Base-by-base conservation (phyloP, 2,888 invertebrate species). In the Synanthedon tipuliformis region DNA sequence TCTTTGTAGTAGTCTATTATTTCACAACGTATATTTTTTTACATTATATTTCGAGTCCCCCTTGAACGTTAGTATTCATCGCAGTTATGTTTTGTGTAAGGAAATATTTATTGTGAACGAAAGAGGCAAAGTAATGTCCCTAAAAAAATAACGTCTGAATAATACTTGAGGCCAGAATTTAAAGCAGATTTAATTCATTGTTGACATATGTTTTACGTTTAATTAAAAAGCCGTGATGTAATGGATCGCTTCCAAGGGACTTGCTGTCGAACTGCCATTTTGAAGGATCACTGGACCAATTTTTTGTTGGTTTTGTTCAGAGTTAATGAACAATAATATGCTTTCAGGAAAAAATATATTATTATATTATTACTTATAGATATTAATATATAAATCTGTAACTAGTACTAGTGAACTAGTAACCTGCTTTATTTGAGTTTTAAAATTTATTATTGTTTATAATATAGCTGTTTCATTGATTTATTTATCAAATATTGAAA, bases 1-100 rank as follows among this genome's bases (percentile, higher is more conserved):
- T 61, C 57, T 50, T 55, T 57, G 54, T 54, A 41, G 41, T 23
- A 52, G 53, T 55, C 48, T 52, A 55, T 56, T 55, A 55, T 57
- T 57, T 52, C 50, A 10, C 41, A 40, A 45, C 51, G 54, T 54
- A 49, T 40, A 53, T 53, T 53, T 45, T 41, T 45, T 45, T 45
- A 13, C 34, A 34, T 34, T 34, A 34, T 34, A 34, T 34, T 34
- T 34, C 45, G 45, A 45, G 13, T 45, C 45, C 45, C 23, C 34
- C 15, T 45, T 45, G 8, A 45, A 45, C 45, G 45, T 45, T 45
- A n/a, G 45, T 45, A 45, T 45, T 45, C 45, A 13, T 13, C 45
- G 2, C 13, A 10, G 12, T 45, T 7, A 45, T 45, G 45, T 13
- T 45, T 45, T 45, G 10, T 34, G 34, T 34, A 34, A 3, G 13